Evolutionary conservation across 2,113 vertebrate genomes (phyloP), one percentile per base, ranked within the genome.

Genomic region (Mobula birostris): DNA sequence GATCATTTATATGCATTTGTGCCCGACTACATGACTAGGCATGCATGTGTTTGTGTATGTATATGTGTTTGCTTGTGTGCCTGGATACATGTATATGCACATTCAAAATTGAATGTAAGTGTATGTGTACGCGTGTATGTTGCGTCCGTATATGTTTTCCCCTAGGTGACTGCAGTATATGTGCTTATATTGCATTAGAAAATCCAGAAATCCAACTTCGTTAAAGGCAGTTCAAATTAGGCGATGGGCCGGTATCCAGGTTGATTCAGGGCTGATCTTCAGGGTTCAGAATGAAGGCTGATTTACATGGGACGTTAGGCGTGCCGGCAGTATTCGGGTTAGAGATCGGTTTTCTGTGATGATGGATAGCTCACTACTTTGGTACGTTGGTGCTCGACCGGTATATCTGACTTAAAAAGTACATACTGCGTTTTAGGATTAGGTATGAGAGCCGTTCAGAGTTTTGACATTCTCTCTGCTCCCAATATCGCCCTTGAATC

Each of bases 381-480:
- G 61, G 85, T 88, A 88, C 66, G 85, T 58, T 88, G 61, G 85
- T 32, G 29, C 85, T 66, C 85, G 66, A 14, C 85, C 29, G 58
- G 85, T 66, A 88, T 88, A n/a, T n/a, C 61, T 66, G 85, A 88
- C 58, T 66, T 87, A 87, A 85, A 19, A 80, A 80, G 78, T 80
- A 80, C 32, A 6, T 80, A 80, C 32, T 40, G 78, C 78, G 40
- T 14, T 80, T 80, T 40, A 40, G 78, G 78, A 58, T 87, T 87
- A 61, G 61, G 83, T n/a, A 14, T n/a, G 83, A 87, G 83, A 29
- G 24, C 27, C 56, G 58, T 87, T 58, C 83, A 87, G 48, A n/a
- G 83, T n/a, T 29, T 24, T 61, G 56, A 27, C 56, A 29, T 87
- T 87, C 48, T 48, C 48, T 48, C 27, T 61, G 27, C 12, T 21